Base-by-base conservation (phyloP, 1,140 invertebrate genomes). In the Diabrotica undecimpunctata region DNA sequence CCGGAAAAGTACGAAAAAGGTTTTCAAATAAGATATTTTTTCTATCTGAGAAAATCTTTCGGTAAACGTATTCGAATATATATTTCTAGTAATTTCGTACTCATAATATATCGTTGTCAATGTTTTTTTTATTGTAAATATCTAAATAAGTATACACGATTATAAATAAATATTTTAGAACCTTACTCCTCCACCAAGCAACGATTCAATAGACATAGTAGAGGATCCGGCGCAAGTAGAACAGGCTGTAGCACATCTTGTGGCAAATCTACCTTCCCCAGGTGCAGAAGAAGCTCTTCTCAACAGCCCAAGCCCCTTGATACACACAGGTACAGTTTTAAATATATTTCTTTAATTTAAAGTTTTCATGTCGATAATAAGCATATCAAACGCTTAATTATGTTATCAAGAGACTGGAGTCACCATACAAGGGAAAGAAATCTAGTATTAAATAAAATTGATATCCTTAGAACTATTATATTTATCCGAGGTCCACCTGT, bases 221-320 rank as follows among this genome's bases (percentile, higher is more conserved):
- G 87, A 90, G 72, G 87, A 91, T 78, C 86, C 87, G 0, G 74
- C 79, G 5, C 79, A 87, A 63, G 70, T 91, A 6, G 86, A 90
- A 67, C 81, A 84, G 63, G 88, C 86, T 0, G 86, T 92, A 12
- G 80, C 85, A 5, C 81, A 87, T 59, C 75, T 92, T n/a, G 85
- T 92, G 54, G 85, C 85, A 41, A 86, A 89, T 68, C 72, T 89
- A 25, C 83, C 86, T 6, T 73, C 72, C 6, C 70, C 75, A 5
- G n/a, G 50, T 7, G 10, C 35, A 12, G 38, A 46, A n/a, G 41
- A 14, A 14, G 66, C 54, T 13, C 10, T 35, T 46, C 10, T 12
- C 38, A 14, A 9, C 7, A 46, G 6, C 35, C 57, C 57, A 8
- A 62, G 37, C 61, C 55, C 12, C n/a, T 36, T 13, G 56, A 10